Evolutionary conservation across 2,797 vertebrate genomes (phyloP).

Genomic region (Sphenopsis melanotis): DNA sequence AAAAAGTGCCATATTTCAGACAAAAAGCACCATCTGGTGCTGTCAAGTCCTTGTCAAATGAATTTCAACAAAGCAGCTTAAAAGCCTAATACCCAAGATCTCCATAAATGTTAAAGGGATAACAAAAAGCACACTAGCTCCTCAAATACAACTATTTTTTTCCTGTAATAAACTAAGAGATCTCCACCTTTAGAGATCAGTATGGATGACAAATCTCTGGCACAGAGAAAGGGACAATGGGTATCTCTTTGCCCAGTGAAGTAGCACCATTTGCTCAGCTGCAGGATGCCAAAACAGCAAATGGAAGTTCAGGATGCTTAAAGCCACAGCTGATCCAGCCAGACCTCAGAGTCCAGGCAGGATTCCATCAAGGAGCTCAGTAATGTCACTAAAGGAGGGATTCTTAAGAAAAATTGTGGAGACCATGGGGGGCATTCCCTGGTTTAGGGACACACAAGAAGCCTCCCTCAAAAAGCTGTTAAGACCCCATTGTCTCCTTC

Average conservation of each 20-base stretch:
- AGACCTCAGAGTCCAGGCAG: background rate
- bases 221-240: background rate
- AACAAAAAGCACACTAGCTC: background rate
- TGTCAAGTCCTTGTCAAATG: constrained; percentile 21
- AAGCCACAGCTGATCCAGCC: background rate
- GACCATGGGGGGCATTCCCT: background rate
- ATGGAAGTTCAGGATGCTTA: background rate
- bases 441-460: background rate
- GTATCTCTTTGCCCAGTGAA: background rate
- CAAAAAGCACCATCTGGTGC: constrained; percentile 55
- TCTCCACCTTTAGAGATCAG: background rate
- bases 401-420: background rate
- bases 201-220: background rate
- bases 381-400: background rate
- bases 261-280: background rate
- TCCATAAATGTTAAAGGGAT: constrained; percentile 32
- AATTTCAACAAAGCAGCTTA: constrained; percentile 63
- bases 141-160: background rate
- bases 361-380: background rate
- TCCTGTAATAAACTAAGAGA: background rate
- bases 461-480: background rate
- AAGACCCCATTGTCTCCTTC: background rate
- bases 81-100: constrained; percentile 41
- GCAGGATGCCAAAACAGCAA: background rate
- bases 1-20: constrained; percentile 47